Evolutionary conservation across 2,888 invertebrate genomes (phyloP).

Genomic region (Acanthosoma haemorrhoidale): DNA sequence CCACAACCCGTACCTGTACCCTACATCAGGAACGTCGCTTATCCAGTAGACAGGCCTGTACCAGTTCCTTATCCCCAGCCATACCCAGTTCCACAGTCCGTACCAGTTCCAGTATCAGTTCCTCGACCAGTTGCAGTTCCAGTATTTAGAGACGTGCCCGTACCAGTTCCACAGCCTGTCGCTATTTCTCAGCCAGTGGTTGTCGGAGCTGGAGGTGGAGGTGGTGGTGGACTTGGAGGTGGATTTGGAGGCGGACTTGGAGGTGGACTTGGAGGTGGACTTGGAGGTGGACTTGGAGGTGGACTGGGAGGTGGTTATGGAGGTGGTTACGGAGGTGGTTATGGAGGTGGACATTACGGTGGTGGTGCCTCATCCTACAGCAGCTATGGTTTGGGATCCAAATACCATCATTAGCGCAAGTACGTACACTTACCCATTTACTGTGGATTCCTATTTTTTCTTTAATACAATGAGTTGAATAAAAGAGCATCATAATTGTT

Average conservation of each 20-base stretch:
- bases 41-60: conserved; percentile 47
- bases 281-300: not conserved
- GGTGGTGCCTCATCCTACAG: not conserved
- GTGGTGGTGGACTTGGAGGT: not conserved
- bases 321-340: not conserved
- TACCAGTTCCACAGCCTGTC: conserved; percentile 49
- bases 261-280: not conserved
- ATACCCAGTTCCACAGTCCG: conserved; percentile 44
- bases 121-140: conserved; percentile 44
- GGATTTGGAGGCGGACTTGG: not conserved
- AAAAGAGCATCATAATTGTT: too few species aligned
- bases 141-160: conserved; percentile 52
- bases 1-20: conserved; percentile 41
- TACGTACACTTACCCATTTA: not conserved
- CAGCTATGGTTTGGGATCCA: not conserved
- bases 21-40: conserved; percentile 38
- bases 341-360: not conserved
- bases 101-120: conserved; percentile 52
- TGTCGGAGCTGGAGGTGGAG: conserved; percentile 6
- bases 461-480: not conserved
- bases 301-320: not conserved
- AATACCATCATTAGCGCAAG: not conserved
- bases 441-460: not conserved
- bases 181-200: conserved; percentile 20
- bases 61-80: conserved; percentile 52